Conservation (phyloP, 2,888 invertebrate genomes). For the Aporophyla nigra region DNA sequence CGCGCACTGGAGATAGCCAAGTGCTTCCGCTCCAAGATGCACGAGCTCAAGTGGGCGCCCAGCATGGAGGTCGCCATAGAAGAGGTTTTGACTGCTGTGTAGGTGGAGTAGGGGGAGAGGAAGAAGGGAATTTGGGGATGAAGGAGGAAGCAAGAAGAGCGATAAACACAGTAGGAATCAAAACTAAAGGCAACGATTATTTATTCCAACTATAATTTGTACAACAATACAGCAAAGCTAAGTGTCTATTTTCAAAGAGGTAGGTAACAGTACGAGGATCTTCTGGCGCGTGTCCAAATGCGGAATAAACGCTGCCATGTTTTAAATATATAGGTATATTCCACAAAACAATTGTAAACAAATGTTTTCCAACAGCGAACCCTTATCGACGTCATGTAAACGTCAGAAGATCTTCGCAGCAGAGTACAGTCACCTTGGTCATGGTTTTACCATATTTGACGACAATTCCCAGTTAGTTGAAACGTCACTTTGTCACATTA, state of each 20-base stretch:
- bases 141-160: background rate
- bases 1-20: conserved; percentile 79
- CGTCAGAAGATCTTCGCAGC: background rate
- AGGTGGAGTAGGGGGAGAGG: conserved; percentile 29
- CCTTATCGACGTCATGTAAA: background rate
- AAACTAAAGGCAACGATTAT: no score
- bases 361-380: no score
- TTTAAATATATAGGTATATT: background rate
- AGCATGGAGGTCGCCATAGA: conserved; percentile 74
- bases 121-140: background rate
- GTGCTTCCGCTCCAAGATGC: conserved; percentile 85
- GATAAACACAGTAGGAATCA: no score
- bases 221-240: background rate
- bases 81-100: conserved; percentile 78
- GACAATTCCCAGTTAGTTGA: background rate
- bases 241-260: background rate
- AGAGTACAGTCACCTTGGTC: background rate
- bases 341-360: background rate
- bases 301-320: background rate
- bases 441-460: background rate
- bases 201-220: background rate
- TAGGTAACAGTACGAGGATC: background rate
- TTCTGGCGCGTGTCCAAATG: background rate
- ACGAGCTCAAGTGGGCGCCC: conserved; percentile 81
- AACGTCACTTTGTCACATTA: background rate